These are phyloP conservation scores for Syrrhaptes paradoxus DNA, from an alignment of 2,113 vertebrate genomes.

Conservation along the genomic window DNA sequence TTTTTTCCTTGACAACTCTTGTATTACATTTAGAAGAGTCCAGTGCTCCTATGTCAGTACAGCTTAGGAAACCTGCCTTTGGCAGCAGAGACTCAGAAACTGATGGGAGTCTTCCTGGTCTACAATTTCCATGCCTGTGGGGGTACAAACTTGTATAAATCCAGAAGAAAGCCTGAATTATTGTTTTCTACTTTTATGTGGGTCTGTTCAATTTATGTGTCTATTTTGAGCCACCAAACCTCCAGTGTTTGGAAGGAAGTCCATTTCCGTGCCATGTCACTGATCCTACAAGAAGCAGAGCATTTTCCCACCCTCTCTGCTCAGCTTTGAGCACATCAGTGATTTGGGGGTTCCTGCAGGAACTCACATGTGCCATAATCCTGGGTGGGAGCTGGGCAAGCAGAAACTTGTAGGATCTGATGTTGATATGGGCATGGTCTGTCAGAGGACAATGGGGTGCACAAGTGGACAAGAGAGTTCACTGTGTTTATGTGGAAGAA, in stretches of 20 bases:
- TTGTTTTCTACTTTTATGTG: neutral
- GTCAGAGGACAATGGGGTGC: neutral
- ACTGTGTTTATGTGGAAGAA: neutral
- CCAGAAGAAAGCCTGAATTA: neutral
- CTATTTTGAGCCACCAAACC: neutral
- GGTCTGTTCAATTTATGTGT: neutral
- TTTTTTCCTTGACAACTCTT: neutral
- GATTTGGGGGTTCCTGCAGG: neutral
- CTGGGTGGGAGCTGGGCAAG: neutral
- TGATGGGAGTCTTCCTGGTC: neutral
- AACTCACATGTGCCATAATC: neutral
- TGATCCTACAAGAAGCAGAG: neutral
- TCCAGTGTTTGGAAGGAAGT: neutral
- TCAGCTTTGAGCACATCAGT: neutral
- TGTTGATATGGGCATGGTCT: neutral
- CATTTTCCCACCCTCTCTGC: neutral
- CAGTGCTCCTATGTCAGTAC: neutral
- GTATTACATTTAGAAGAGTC: neutral
- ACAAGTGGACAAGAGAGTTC: neutral
- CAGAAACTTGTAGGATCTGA: neutral
- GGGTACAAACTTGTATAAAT: neutral
- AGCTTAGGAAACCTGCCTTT: neutral
- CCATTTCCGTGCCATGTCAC: neutral
- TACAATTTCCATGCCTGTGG: neutral
- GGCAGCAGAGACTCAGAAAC: neutral